Evolutionary conservation across 2,797 vertebrate genomes (phyloP).

Genomic region (Ctenopoma multispine): DNA sequence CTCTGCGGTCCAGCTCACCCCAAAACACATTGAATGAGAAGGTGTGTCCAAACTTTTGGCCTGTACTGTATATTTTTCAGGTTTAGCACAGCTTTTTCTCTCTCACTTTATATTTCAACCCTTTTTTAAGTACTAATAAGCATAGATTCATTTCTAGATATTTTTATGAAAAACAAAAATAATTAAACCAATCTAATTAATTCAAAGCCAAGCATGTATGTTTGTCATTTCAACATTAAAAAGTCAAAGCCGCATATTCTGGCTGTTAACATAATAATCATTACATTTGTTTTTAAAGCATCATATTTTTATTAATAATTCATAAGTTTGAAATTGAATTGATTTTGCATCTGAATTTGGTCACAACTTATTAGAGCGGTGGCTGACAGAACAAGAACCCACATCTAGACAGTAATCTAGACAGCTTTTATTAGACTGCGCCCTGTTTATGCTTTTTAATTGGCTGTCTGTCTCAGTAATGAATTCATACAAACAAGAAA

Average conservation of each 20-base stretch:
- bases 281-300: no score
- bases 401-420: constrained; percentile 20
- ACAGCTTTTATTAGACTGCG: constrained; percentile 42
- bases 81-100: no score
- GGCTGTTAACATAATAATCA: constrained; percentile 23
- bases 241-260: constrained; percentile 13
- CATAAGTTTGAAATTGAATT: constrained; percentile 55
- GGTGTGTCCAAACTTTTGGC: no score
- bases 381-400: constrained; percentile 31
- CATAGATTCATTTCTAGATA: no score
- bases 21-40: no score
- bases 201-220: constrained; percentile 24
- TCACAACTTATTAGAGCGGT: constrained; percentile 48
- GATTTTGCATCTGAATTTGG: constrained; percentile 29
- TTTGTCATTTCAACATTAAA: constrained; percentile 30
- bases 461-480: constrained; percentile 49
- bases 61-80: no score
- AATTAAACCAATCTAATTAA: constrained; percentile 36
- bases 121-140: no score
- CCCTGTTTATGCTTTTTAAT: constrained; percentile 58
- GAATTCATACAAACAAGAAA: constrained; percentile 46
- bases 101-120: no score
- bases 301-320: constrained; percentile 43
- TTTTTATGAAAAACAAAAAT: constrained; percentile 25
- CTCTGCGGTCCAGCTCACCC: no score